Evolutionary conservation across 2,113 vertebrate species (phyloP).

Genomic region (Petroica traversi): DNA sequence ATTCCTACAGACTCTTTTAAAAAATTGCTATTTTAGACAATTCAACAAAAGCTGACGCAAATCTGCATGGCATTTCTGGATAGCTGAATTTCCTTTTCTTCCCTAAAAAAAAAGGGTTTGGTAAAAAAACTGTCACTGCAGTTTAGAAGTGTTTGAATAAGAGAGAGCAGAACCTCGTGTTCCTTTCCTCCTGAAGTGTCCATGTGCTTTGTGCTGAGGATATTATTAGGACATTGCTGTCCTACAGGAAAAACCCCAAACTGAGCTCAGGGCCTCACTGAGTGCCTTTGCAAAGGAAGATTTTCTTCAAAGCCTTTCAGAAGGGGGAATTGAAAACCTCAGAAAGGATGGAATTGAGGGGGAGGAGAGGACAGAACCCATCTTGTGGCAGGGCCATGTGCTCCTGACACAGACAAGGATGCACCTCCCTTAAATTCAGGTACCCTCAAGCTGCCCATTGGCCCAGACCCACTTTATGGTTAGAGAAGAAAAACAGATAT

Average conservation of each 20-base stretch:
- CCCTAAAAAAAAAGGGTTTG: not conserved
- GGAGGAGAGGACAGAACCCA: not conserved
- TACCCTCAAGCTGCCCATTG: rapidly evolving
- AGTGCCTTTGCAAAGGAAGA: not conserved
- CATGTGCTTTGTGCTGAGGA: not conserved
- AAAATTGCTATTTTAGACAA: not conserved
- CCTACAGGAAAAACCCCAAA: not conserved
- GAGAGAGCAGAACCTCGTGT: not conserved
- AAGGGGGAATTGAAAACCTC: not conserved
- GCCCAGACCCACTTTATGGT: not conserved
- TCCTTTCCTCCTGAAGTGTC: not conserved
- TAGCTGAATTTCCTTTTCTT: not conserved
- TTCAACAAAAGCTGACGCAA: not conserved
- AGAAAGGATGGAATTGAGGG: not conserved
- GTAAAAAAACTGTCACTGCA: not conserved
- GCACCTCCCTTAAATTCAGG: not conserved
- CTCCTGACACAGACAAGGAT: not conserved
- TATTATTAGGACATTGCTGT: constrained; percentile 25
- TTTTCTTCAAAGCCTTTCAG: not conserved
- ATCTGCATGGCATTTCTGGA: not conserved
- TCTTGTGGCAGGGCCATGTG: not conserved
- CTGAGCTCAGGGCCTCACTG: not conserved
- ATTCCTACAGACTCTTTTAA: not conserved
- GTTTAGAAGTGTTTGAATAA: not conserved
- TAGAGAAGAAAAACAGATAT: not conserved